phyloP scores from a whole-genome alignment of 2,888 invertebrate species.

The Dermolepida albohirtum region DNA sequence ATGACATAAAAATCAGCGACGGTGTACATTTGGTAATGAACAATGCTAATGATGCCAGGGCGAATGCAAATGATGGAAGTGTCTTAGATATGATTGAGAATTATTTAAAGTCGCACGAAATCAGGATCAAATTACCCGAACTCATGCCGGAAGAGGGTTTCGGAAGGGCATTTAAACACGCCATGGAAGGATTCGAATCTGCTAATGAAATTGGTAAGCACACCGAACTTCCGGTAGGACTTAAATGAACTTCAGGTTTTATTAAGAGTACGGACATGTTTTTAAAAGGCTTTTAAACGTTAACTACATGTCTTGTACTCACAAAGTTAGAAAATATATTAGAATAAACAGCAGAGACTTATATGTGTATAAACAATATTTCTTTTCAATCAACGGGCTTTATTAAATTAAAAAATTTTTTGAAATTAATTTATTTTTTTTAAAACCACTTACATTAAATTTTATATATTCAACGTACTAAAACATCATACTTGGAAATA shows the following conservation, averaged over 20 bases:
- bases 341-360: too few species aligned
- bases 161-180: conserved; percentile 68
- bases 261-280: too few species aligned
- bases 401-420: too few species aligned
- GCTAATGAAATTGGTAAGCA: conserved; percentile 67
- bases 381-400: too few species aligned
- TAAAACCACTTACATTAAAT: too few species aligned
- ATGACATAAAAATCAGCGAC: conserved; percentile 71
- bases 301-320: too few species aligned
- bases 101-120: conserved; percentile 78
- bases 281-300: too few species aligned
- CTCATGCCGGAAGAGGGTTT: conserved; percentile 75
- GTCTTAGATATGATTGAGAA: conserved; percentile 72
- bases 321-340: too few species aligned
- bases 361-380: too few species aligned
- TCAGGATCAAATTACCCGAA: conserved; percentile 78
- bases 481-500: too few species aligned
- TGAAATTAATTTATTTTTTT: too few species aligned
- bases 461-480: too few species aligned
- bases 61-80: conserved; percentile 67
- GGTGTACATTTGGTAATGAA: conserved; percentile 74
- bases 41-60: conserved; percentile 65
- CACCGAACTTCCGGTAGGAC: background rate
- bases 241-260: background rate
- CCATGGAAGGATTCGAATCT: conserved; percentile 66